A percentile compares a stretch with the other conserved stretches of the same genome.
These are phyloP conservation scores for Hydractinia echinata DNA, from an alignment of 30 jellyfish, hydroid and myxozoan species.

Conservation along the genomic window DNA sequence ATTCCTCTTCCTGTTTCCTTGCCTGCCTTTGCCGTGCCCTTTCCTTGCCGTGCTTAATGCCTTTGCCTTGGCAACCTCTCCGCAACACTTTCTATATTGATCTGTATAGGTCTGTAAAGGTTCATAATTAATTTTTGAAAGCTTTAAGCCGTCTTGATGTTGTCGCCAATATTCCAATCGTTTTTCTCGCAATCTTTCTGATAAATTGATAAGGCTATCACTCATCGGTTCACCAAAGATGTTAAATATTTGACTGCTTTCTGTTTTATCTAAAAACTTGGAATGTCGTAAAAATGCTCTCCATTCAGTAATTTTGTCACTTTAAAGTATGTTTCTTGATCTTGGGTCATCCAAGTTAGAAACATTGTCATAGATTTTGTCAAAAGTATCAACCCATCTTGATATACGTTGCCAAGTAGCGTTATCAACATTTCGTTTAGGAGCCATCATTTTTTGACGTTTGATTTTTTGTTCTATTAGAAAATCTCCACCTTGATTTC, in stretches of 20 bases:
- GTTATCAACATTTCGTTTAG: not conserved
- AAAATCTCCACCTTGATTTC: conserved; percentile 17
- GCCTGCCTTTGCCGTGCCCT: too few species aligned
- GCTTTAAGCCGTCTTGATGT: not conserved
- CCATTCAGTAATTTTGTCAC: conserved; percentile 8
- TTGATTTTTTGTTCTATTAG: conserved; percentile 1
- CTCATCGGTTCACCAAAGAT: not conserved
- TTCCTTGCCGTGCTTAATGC: too few species aligned
- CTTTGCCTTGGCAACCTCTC: too few species aligned
- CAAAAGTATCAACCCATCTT: conserved; percentile 4
- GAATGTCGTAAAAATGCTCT: conserved; percentile 13
- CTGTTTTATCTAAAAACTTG: not conserved
- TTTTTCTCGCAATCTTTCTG: not conserved
- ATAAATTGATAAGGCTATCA: not conserved
- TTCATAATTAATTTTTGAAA: not conserved
- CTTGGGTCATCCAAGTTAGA: not conserved
- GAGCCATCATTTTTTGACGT: conserved; percentile 12
- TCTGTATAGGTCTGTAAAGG: not conserved
- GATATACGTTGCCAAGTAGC: conserved; percentile 9
- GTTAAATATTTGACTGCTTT: not conserved
- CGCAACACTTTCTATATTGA: too few species aligned
- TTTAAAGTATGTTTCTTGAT: not conserved
- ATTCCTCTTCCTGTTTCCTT: too few species aligned
- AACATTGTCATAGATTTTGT: not conserved
- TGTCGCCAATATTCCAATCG: not conserved